Base-by-base conservation (phyloP, 2,888 invertebrate species). In the Halocaridina rubra region DNA sequence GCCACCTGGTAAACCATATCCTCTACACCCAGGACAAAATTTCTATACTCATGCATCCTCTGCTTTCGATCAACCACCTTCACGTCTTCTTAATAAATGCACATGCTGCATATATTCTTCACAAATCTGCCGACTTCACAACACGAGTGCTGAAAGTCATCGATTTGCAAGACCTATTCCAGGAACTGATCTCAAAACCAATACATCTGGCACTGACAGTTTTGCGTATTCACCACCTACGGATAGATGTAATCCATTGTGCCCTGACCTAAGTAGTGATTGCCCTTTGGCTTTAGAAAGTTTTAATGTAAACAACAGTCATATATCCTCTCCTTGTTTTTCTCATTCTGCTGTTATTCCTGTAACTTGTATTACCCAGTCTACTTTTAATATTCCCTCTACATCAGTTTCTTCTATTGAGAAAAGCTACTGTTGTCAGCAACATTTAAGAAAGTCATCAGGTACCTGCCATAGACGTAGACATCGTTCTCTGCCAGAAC, bases 401-500 rank as follows among this genome's bases (percentile, higher is more conserved):
- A n/a, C n/a, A n/a, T n/a, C n/a, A n/a, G n/a, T n/a, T 53, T 16
- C 53, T 53, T 53, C 53, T n/a, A 53, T 16, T 53, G 53, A 19
- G 19, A 53, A 53, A 53, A 53, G 53, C 19, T 4, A 53, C 53
- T 53, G 16, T 3, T 16, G 2, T 46, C 46, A 10, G 13, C 46
- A 46, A 16, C 53, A 53, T 19, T 10, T 13, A 2, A 10, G 16
- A 4, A 3, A 3, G 3, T 53, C 53, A 4, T 53, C 53, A n/a
- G n/a, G 16, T 53, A n/a, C 19, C 16, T 53, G 53, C 53, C 16
- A 24, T 2, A 72, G 61, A 61, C 59, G 46, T 10, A 57, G 80
- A 24, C 80, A 72, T 8, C 75, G 69, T 27, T 81, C 81, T 64
- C 67, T 81, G 10, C 81, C 81, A 24, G 81, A 81, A n/a, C 74